Evolutionary conservation across 2,113 vertebrate species (phyloP).

Genomic region (Myrmophylax atrothorax): DNA sequence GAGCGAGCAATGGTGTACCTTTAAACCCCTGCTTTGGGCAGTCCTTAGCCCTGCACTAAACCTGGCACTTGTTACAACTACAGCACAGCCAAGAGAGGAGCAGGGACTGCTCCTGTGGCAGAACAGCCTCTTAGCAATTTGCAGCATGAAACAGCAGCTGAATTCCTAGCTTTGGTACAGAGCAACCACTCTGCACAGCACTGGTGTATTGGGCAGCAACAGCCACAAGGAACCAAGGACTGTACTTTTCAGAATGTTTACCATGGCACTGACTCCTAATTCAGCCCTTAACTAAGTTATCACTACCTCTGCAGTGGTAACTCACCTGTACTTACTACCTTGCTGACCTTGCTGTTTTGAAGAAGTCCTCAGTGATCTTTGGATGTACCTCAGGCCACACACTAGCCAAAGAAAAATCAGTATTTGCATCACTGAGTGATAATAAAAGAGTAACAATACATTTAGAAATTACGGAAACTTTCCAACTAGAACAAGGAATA

Average conservation of each 20-base stretch:
- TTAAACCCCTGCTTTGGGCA: rapidly evolving
- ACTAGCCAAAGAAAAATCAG: background rate
- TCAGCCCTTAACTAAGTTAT: background rate
- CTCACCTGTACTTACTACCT: too few relatives aligned
- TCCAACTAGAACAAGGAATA: background rate
- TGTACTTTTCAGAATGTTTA: background rate
- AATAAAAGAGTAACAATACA: background rate
- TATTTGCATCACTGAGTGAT: background rate
- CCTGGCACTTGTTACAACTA: rapidly evolving
- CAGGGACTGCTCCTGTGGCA: background rate
- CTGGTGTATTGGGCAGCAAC: background rate
- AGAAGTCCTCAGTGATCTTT: background rate
- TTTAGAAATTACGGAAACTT: background rate
- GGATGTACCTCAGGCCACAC: background rate
- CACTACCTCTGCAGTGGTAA: background rate
- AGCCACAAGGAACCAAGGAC: background rate
- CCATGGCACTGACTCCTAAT: too few relatives aligned
- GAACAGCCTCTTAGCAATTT: background rate
- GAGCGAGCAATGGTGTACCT: rapidly evolving
- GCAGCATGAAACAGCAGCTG: rapidly evolving
- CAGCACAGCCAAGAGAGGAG: background rate
- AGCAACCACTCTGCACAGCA: background rate
- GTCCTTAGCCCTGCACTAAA: background rate
- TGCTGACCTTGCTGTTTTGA: background rate
- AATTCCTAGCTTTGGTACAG: background rate